Base-by-base conservation (phyloP, 1,140 invertebrate genomes). In the Drosophila teissieri region DNA sequence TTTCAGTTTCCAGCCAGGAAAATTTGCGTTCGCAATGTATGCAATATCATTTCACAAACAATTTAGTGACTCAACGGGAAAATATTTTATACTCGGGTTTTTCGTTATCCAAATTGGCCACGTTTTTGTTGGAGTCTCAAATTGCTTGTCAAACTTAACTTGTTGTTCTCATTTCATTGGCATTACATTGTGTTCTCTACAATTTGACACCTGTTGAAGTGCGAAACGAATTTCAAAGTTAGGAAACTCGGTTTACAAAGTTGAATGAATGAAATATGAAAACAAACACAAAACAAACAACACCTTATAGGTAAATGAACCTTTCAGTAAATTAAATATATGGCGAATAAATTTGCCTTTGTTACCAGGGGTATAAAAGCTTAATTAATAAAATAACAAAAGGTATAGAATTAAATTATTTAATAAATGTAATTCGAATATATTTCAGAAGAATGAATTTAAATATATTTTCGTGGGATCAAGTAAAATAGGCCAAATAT, bases 151-250 rank as follows among this genome's bases (percentile, higher is more conserved):
- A 19, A 69, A 69, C 65, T 54, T 69, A 69, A 69, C 65, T 54
- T 69, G 65, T 64, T 65, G 46, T 45, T 27, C 19, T 34, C 11
- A 15, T 61, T 64, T 61, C 11, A n/a, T 27, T 19, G 17, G 17
- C 14, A 46, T 46, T 61, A 46, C 22, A 65, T 53, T 57, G 37
- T 15, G 17, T 69, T 56, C 10, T 17, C 24, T 40, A 24, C n/a
- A 56, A 70, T 40, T 48, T 49, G 64, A 72, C 68, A 70, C 52
- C 68, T 72, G 68, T 70, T 70, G 44, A 40, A 36, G 52, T 40
- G 44, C 40, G 24, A 69, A 56, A 48, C 46, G 15, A 12, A 40
- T 39, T 56, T 56, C 45, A 4, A 37, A 55, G 17, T 56, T 68
- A 31, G 62, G 27, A 46, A 67, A 67, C 44, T 53, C 61, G 34